Base-by-base conservation (phyloP, 2,888 invertebrate genomes). In the Hirtodrosophila cameraria region DNA sequence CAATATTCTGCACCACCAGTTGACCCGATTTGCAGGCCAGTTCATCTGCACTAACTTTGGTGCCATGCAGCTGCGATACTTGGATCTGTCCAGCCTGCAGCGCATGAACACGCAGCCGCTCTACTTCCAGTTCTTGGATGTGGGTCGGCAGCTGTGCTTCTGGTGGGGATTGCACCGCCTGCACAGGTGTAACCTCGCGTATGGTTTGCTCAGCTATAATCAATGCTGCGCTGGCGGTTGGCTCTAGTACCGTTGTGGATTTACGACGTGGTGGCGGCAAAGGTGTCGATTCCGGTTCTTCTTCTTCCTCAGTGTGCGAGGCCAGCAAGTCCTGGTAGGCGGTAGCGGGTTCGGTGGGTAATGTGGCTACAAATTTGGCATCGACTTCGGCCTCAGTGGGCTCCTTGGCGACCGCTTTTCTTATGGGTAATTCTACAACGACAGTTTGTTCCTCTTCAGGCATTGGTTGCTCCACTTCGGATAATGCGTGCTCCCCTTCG, bases 1-100 rank as follows among this genome's bases (percentile, higher is more conserved):
- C 94, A 42, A 95, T 92, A 53, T 94, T 94, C 75, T 93, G 93
- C 0, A 94, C 92, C 48, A 93, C 93, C 64, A 95, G 91, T 72
- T 94, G 93, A 0, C 94, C 94, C 0, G 94, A 93, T 86, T 93
- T 94, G 4, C 95, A 94, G 76, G 93, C 93, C 61, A 96, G 91
- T 85, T 96, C 96, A 43, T 94, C 93, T 0, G 95, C 94, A 66
- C 93, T 94, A 67, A 96, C 92, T 27, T 94, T 93, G 75, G 93
- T 92, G 4, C 96, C 95, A 84, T 96, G 96, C 61, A 96, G 93
- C 89, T 96, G 96, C 0, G 96, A 96, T 0, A 96, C 96, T 43
- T 94, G 92, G 63, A 96, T 95, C 88, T 95, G 95, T 52, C 94
- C 94, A 0, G 96, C 96, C 88, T 96, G 94, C 33, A 96, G 90